A percentile compares a stretch with the other conserved stretches of the same genome.
phyloP scores from a whole-genome alignment of 2,113 vertebrate genomes.

The Eudorcas thomsonii region DNA sequence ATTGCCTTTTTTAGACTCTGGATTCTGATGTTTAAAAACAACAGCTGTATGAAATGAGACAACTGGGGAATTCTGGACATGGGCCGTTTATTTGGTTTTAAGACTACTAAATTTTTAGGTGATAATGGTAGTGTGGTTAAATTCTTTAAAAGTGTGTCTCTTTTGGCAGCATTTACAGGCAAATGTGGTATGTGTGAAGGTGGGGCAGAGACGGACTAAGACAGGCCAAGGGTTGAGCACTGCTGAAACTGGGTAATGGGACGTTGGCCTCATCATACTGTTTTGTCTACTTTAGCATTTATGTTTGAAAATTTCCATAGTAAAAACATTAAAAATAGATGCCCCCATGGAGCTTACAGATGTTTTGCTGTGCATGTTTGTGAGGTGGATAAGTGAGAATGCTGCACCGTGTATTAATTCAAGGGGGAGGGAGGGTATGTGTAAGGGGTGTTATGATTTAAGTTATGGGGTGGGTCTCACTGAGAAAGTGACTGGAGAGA shows the following conservation, averaged over 20 bases:
- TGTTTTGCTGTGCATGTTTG: background rate
- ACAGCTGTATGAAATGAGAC: background rate
- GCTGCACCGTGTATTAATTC: fast-evolving
- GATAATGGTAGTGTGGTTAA: background rate
- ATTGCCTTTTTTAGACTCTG: background rate
- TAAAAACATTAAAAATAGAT: background rate
- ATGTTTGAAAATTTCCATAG: background rate
- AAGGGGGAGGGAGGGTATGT: fast-evolving
- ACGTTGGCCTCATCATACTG: background rate
- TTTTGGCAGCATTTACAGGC: background rate
- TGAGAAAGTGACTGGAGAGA: background rate
- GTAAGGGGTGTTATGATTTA: fast-evolving
- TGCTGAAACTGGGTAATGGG: background rate
- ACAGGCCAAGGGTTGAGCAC: fast-evolving
- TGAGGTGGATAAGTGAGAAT: background rate
- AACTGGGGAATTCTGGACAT: background rate
- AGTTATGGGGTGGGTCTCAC: background rate
- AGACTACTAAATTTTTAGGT: background rate
- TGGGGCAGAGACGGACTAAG: fast-evolving
- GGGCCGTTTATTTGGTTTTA: background rate
- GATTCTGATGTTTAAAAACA: background rate
- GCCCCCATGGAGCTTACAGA: background rate
- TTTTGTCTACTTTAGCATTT: background rate
- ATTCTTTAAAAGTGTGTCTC: background rate
- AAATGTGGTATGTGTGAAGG: background rate